These are phyloP conservation scores for Branchipolynoe longqiensis DNA, from an alignment of 2,888 invertebrate species.

Conservation along the genomic window DNA sequence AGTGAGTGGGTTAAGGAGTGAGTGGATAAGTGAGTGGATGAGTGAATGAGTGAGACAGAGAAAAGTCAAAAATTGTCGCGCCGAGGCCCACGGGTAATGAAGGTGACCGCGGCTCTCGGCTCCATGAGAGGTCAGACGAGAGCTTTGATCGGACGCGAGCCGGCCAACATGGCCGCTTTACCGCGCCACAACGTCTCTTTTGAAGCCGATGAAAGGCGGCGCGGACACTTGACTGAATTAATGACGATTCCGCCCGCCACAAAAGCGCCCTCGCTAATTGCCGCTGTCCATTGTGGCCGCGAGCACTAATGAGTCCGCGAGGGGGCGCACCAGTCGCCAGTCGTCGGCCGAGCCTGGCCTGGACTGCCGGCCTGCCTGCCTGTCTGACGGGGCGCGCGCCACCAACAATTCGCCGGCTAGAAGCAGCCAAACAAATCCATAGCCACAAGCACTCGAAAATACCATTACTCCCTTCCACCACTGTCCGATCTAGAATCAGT, in stretches of 20 bases:
- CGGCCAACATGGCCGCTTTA: constrained; percentile 43
- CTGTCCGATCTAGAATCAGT: too few relatives aligned
- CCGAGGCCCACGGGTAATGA: constrained; percentile 37
- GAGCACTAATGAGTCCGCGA: constrained; percentile 34
- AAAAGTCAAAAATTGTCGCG: constrained; percentile 54
- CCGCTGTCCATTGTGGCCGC: constrained; percentile 30
- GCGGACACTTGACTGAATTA: constrained; percentile 57
- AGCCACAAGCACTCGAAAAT: too few relatives aligned
- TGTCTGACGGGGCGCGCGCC: too few relatives aligned
- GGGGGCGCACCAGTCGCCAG: too few relatives aligned
- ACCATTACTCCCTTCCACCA: too few relatives aligned
- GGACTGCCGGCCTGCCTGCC: too few relatives aligned
- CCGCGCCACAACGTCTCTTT: constrained; percentile 31
- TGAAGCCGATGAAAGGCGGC: constrained; percentile 38
- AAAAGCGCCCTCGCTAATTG: constrained; percentile 51
- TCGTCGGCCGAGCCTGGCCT: too few relatives aligned
- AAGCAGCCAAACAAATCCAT: too few relatives aligned
- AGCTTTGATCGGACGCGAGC: constrained; percentile 48
- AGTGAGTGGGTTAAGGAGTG: too few relatives aligned
- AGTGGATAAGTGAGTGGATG: too few relatives aligned
- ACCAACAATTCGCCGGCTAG: too few relatives aligned
- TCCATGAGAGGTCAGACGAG: constrained; percentile 35
- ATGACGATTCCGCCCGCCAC: constrained; percentile 30
- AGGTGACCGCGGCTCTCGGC: constrained; percentile 51
- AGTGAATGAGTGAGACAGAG: too few relatives aligned